These are phyloP conservation scores for Cremastobaeus sp. DNA, from an alignment of 2,888 invertebrate species.

Conservation along the genomic window DNA sequence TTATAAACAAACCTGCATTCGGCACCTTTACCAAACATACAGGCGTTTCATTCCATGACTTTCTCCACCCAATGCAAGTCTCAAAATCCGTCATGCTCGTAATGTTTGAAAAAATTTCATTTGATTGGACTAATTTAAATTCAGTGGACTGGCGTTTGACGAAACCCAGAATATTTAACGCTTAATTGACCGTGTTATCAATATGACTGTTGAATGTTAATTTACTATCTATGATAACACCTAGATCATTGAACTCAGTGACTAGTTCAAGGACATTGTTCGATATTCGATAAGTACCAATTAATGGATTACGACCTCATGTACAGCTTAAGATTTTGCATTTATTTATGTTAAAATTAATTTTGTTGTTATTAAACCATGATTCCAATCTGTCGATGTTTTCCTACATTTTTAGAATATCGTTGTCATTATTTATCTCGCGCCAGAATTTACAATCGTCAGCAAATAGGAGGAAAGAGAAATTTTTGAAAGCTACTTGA, in stretches of 20 bases:
- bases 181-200: conserved; percentile 9
- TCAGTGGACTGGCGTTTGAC: conserved; percentile 17
- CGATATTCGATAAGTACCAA: not conserved
- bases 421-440: not conserved
- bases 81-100: too few species aligned
- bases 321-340: conserved; percentile 8
- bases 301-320: not conserved
- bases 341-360: conserved; percentile 9
- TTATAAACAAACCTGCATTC: too few species aligned
- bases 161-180: conserved; percentile 19
- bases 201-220: conserved; percentile 15
- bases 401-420: not conserved
- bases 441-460: conserved; percentile 24
- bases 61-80: too few species aligned
- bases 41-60: too few species aligned
- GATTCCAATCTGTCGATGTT: not conserved
- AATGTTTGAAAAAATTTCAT: conserved; percentile 5
- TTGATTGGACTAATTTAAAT: conserved; percentile 3
- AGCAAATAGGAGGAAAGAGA: conserved; percentile 6
- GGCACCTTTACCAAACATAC: too few species aligned
- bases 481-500: not conserved
- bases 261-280: not conserved
- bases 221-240: conserved; percentile 8
- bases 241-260: conserved; percentile 2
- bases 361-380: conserved; percentile 5